Conservation (phyloP, 2,797 vertebrate genomes). For the Pelodytes ibericus region DNA sequence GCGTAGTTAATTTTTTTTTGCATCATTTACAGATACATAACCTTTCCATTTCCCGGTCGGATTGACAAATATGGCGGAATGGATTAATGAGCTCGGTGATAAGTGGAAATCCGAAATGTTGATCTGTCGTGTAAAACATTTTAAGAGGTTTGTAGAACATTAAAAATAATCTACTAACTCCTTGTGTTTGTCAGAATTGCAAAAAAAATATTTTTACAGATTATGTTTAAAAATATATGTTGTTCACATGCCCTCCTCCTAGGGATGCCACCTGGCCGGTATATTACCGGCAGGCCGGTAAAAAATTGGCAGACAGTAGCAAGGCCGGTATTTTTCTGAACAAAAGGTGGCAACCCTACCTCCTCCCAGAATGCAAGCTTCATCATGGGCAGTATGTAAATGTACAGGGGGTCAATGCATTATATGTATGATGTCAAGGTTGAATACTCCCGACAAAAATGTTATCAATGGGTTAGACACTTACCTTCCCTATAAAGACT, state of each 20-base stretch:
- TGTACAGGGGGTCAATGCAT: no score
- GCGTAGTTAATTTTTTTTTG: conserved; percentile 24
- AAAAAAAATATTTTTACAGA: background rate
- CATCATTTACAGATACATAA: conserved; percentile 34
- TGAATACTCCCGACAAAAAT: no score
- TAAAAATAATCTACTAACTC: background rate
- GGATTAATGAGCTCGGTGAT: conserved; percentile 20
- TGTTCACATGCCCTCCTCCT: no score
- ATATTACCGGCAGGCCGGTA: no score
- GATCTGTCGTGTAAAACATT: background rate
- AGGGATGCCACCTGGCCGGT: no score
- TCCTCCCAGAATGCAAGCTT: background rate
- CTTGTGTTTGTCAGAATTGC: background rate
- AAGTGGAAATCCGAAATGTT: background rate
- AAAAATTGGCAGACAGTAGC: no score
- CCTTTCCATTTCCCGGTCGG: conserved; percentile 32
- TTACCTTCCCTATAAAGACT: no score
- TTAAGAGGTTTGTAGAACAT: background rate
- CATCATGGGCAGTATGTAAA: background rate
- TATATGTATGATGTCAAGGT: no score
- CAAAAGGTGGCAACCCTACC: no score
- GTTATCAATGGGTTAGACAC: no score
- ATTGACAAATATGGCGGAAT: conserved; percentile 36
- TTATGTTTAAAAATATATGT: no score
- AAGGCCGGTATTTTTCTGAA: no score